Percentiles rank a stretch among this genome's conserved stretches.
Evolutionary conservation across 2,113 vertebrate species (phyloP).

Genomic region (Onychostruthus taczanowskii): DNA sequence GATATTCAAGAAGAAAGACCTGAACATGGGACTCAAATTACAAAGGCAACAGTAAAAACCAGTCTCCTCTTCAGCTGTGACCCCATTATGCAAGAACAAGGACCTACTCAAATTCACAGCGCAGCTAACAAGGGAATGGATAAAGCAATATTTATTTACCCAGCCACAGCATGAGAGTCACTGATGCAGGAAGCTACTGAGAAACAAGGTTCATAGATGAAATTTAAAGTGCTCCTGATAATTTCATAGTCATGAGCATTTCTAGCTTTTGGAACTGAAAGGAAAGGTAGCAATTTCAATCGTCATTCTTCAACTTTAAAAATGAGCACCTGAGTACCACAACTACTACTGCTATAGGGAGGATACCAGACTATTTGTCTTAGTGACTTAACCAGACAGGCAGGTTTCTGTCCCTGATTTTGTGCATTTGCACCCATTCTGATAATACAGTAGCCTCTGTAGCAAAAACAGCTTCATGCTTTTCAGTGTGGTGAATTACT

Average conservation of each 20-base stretch:
- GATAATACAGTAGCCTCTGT: neutral
- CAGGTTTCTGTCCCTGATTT: neutral
- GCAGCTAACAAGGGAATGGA: constrained; percentile 2
- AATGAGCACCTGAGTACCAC: neutral
- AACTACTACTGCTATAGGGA: neutral
- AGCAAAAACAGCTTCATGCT: neutral
- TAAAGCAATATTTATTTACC: constrained; percentile 54
- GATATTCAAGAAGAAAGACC: neutral
- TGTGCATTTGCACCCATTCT: neutral
- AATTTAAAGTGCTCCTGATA: neutral
- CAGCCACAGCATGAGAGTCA: neutral
- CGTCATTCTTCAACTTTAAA: neutral
- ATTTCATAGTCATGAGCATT: neutral
- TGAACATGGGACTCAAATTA: neutral
- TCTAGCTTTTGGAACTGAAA: neutral
- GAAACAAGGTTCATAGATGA: neutral
- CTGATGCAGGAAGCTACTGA: constrained; percentile 1
- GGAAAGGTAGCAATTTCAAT: neutral
- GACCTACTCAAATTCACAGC: constrained; percentile 10
- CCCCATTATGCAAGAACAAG: neutral
- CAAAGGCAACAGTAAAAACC: neutral
- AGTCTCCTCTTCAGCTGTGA: neutral
- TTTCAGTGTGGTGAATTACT: neutral
- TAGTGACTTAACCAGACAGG: neutral
- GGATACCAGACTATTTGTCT: neutral